Evolutionary conservation across 2,797 vertebrate species (phyloP).

Genomic region (Pelobates cultripes): DNA sequence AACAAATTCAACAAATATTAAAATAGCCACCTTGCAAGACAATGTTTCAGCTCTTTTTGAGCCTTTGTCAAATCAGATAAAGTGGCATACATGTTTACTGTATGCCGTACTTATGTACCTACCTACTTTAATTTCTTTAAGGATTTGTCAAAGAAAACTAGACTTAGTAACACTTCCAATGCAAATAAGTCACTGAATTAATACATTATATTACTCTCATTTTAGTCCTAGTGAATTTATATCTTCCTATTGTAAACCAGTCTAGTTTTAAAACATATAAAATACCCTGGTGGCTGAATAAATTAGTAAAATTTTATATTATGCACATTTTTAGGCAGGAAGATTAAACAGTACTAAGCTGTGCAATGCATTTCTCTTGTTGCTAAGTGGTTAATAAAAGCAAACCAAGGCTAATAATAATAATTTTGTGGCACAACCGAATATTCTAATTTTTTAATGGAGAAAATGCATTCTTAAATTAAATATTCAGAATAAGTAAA

Average conservation of each 20-base stretch:
- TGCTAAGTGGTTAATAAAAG: constrained; percentile 72
- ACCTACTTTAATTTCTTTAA: no score
- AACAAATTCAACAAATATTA: no score
- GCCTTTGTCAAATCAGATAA: no score
- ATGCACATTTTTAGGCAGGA: not conserved
- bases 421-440: constrained; percentile 73
- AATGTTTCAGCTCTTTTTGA: no score
- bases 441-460: constrained; percentile 84
- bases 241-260: not conserved
- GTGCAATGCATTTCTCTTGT: constrained; percentile 40
- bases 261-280: not conserved
- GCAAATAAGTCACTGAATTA: not conserved
- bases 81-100: no score
- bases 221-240: no score
- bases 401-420: constrained; percentile 72
- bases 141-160: no score
- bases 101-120: no score
- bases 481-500: constrained; percentile 80
- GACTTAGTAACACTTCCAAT: not conserved
- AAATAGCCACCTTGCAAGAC: no score
- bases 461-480: constrained; percentile 82
- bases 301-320: constrained; percentile 52
- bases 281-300: not conserved
- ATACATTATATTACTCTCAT: not conserved
- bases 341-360: constrained; percentile 56